Percentiles rank a stretch among this genome's conserved stretches.
These are phyloP conservation scores for Ennomos fuscantarius DNA, from an alignment of 2,888 invertebrate species.

Conservation along the genomic window DNA sequence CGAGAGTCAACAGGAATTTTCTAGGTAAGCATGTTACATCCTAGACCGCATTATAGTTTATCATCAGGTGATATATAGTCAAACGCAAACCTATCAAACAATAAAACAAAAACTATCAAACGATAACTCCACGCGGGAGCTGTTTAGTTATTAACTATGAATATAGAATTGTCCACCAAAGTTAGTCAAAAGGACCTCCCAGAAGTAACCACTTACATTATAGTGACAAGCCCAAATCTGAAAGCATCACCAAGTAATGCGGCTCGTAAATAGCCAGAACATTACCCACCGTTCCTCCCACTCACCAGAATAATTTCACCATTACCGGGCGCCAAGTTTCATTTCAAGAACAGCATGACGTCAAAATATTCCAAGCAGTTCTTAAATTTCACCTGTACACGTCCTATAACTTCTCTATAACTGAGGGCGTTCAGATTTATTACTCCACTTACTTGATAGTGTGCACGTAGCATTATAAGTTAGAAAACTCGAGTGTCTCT, in stretches of 20 bases:
- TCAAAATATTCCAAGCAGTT: conserved; percentile 47
- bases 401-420: conserved; percentile 33
- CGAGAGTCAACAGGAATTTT: too few relatives aligned
- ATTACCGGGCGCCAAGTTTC: conserved; percentile 39
- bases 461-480: conserved; percentile 38
- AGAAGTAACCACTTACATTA: conserved; percentile 3
- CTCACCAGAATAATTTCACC: conserved; percentile 25
- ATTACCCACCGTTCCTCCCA: neutral
- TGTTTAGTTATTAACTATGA: too few relatives aligned
- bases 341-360: conserved; percentile 57
- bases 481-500: conserved; percentile 25
- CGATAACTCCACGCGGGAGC: too few relatives aligned
- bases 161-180: too few relatives aligned
- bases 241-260: neutral
- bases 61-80: too few relatives aligned
- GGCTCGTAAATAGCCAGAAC: conserved; percentile 8
- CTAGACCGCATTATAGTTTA: too few relatives aligned
- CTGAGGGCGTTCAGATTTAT: conserved; percentile 67
- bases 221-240: neutral
- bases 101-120: too few relatives aligned
- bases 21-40: too few relatives aligned
- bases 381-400: conserved; percentile 44
- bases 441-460: conserved; percentile 48
- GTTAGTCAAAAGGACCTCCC: neutral
- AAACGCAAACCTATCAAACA: too few relatives aligned